Base-by-base conservation (phyloP, 2,888 invertebrate species). In the Blastobasis lacticolella region DNA sequence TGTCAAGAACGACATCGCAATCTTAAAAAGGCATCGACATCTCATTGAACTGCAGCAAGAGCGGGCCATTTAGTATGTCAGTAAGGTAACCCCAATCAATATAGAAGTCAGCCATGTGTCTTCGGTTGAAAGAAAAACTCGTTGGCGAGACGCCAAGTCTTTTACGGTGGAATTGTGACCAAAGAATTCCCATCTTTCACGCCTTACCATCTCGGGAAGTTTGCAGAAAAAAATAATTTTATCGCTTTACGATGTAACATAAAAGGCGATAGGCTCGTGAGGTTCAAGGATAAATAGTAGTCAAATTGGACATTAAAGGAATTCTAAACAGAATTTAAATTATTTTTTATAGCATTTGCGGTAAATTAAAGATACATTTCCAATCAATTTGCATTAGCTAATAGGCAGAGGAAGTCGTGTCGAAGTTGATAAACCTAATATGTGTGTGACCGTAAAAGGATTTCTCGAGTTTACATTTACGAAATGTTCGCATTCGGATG, bases 11-110 rank as follows among this genome's bases (percentile, higher is more conserved):
- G 45, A 55, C 51, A 43, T 49, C 40, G 46, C 10, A 36, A 43
- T 54, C 57, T 42, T 62, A 58, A 51, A 60, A 23, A 23, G 23
- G 23, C 57, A 54, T 50, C 46, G 57, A 57, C 49, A 53, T 58
- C 55, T 53, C 57, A 42, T 42, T 42, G 51, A 51, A 51, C 54
- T 53, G 56, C 55, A 50, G 62, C 53, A 61, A 59, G 58, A 57
- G 63, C 63, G 57, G 55, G 66, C 57, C 59, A 53, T 66, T 69
- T 62, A 66, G 64, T 68, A 64, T 73, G 74, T 73, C 70, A 71
- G 68, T 67, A 66, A 65, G 65, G 66, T 73, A 75, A 69, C 75
- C 77, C 60, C 69, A 70, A 78, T 80, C 76, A 75, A 78, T 75
- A 76, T 74, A 71, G 66, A 67, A 73, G 72, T 64, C 66, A 61